Evolutionary conservation across 2,888 invertebrate genomes (phyloP).

Genomic region (Nemotelus pantherinus): DNA sequence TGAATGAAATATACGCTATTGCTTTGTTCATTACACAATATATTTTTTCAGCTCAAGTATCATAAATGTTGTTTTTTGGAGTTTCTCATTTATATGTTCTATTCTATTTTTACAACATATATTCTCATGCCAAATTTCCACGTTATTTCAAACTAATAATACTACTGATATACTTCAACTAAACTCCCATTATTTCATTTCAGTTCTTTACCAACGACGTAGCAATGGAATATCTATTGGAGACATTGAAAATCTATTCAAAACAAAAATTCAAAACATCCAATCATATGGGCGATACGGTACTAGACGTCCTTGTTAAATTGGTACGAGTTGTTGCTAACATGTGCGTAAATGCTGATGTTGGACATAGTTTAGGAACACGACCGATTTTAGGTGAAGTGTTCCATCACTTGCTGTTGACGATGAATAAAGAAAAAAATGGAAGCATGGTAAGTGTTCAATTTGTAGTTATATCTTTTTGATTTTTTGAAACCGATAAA

Average conservation of each 20-base stretch:
- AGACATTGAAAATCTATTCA: slow-evolving; percentile 67
- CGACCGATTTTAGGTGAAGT: slow-evolving; percentile 64
- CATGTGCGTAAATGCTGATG: slow-evolving; percentile 79
- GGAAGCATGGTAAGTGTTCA: slow-evolving; percentile 52
- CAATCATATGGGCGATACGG: slow-evolving; percentile 61
- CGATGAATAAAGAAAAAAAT: slow-evolving; percentile 52
- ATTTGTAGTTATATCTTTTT: background rate
- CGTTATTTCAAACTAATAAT: too few relatives aligned
- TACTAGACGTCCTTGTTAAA: slow-evolving; percentile 65
- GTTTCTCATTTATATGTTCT: too few relatives aligned
- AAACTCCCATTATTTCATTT: slow-evolving; percentile 33
- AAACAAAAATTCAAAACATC: slow-evolving; percentile 65
- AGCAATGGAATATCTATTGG: slow-evolving; percentile 67
- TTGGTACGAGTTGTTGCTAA: slow-evolving; percentile 83
- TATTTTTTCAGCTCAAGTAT: too few relatives aligned
- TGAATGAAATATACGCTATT: too few relatives aligned
- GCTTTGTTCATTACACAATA: too few relatives aligned
- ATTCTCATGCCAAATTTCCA: too few relatives aligned
- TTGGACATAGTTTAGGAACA: slow-evolving; percentile 73
- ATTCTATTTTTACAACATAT: too few relatives aligned
- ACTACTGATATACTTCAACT: too few relatives aligned
- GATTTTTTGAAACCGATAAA: background rate
- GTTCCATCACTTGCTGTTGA: slow-evolving; percentile 58
- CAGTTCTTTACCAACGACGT: slow-evolving; percentile 70
- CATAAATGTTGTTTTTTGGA: too few relatives aligned